Evolutionary conservation across 2,113 vertebrate species (phyloP), one percentile per base, ranked within the genome.

Genomic region (Corapipo altera): DNA sequence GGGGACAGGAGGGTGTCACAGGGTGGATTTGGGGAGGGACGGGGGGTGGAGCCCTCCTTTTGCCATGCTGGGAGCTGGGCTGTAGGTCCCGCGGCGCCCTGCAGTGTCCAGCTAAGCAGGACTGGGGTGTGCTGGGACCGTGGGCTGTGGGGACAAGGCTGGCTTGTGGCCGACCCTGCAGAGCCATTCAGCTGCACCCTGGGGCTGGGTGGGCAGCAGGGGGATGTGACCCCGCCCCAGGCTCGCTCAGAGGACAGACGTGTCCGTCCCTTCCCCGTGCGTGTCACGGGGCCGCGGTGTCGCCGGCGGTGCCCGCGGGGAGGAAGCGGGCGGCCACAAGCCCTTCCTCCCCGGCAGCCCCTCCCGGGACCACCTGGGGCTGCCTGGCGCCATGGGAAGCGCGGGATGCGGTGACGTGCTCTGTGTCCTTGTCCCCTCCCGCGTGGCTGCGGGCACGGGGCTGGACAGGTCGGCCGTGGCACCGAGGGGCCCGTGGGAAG

Each of bases 211-310:
- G 83, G 75, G 71, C 30, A 2, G 11, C 0, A 3, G 16, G 3
- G 46, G 32, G 24, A 19, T 1, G 2, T 0, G 21, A 23, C 9
- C 32, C 43, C 1, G 1, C 27, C 21, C 4, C 1, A 13, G 9
- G 41, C 44, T 89, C 1, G 2, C 48, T 58, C 4, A 3, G 26
- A 35, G 33, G 39, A 55, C 20, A 43, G 61, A 9, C 4, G 2
- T 64, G 2, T 64, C 15, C 2, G 30, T 58, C 82, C 39, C 19
- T 71, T 75, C 66, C 86, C 82, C 0, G 7, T 69, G 62, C 5
- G 6, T 9, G 62, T 88, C 78, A 35, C 6, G 14, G 77, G 88
- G 85, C 71, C 2, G 2, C 0, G 3, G 76, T 24, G 73, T 48
- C 2, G 23, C 87, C 9, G 30, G 76, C 7, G 1, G 72, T 91